Evolutionary conservation across 2,888 invertebrate genomes (phyloP).

Genomic region (Drosophila paucipuncta): DNA sequence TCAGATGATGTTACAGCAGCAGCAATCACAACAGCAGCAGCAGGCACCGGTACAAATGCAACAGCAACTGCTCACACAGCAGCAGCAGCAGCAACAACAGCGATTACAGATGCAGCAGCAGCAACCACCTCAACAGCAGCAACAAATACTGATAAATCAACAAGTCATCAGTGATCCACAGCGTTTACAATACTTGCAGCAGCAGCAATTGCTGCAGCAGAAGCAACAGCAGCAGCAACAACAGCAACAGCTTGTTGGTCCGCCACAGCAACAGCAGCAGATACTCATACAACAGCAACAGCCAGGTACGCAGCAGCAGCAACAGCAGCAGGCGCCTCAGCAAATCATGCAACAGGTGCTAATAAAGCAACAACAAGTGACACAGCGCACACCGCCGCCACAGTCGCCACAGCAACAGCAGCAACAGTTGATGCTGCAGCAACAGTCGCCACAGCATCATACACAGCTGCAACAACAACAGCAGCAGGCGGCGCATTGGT

Average conservation of each 20-base stretch:
- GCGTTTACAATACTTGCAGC: conserved; percentile 82
- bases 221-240: conserved; percentile 78
- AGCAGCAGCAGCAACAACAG: conserved; percentile 70
- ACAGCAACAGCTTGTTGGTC: conserved; percentile 80
- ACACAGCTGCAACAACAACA: conserved; percentile 78
- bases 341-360: conserved; percentile 85
- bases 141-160: conserved; percentile 84
- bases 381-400: conserved; percentile 81
- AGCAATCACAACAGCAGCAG: conserved; percentile 62
- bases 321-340: conserved; percentile 84
- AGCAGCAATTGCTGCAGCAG: conserved; percentile 78
- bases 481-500: conserved; percentile 85
- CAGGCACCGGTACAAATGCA: conserved; percentile 59
- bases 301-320: conserved; percentile 79
- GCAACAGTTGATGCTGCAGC: conserved; percentile 88
- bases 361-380: conserved; percentile 83
- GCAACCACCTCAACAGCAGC: conserved; percentile 76
- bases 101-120: conserved; percentile 82
- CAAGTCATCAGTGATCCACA: conserved; percentile 84
- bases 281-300: conserved; percentile 76
- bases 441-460: conserved; percentile 83
- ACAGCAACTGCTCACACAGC: conserved; percentile 71
- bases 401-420: conserved; percentile 80
- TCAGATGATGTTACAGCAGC: conserved; percentile 65
- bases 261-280: conserved; percentile 85